Conservation (phyloP, 2,113 vertebrate species). For the Pygoscelis adeliae region DNA sequence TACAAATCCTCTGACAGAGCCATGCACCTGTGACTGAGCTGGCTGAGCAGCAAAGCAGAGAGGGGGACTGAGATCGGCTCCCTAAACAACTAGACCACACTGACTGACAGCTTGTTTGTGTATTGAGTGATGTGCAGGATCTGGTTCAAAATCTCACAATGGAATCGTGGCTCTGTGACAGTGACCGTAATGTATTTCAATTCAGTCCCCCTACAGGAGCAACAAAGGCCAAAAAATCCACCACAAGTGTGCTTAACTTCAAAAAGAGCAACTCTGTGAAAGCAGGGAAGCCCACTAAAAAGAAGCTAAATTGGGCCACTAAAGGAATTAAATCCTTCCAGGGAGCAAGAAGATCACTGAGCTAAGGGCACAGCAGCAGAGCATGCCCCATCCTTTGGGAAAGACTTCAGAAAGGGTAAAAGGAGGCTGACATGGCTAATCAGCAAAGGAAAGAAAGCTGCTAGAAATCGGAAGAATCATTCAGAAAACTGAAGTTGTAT, state of each 20-base stretch:
- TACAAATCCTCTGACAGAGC: neutral
- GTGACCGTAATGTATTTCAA: neutral
- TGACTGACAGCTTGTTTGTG: conserved; percentile 50
- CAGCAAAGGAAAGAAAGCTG: neutral
- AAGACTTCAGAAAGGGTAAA: neutral
- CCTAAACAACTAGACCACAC: neutral
- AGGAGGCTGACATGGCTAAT: neutral
- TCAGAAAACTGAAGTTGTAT: neutral
- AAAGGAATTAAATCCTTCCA: conserved; percentile 17
- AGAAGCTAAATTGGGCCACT: neutral
- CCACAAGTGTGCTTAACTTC: neutral
- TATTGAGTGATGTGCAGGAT: neutral
- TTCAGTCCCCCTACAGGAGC: neutral
- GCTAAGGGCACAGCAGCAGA: neutral
- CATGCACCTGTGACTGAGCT: conserved; percentile 12
- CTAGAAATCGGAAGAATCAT: neutral
- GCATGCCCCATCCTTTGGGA: neutral
- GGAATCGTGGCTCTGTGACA: conserved; percentile 21
- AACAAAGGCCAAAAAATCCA: conserved; percentile 43
- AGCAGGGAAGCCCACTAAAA: neutral
- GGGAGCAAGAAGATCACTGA: neutral
- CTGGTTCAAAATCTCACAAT: conserved; percentile 24
- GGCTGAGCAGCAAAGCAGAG: neutral
- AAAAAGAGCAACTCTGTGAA: conserved; percentile 13
- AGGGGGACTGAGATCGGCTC: neutral